Conservation (phyloP, 2,113 vertebrate species). For the Noctilio leporinus region DNA sequence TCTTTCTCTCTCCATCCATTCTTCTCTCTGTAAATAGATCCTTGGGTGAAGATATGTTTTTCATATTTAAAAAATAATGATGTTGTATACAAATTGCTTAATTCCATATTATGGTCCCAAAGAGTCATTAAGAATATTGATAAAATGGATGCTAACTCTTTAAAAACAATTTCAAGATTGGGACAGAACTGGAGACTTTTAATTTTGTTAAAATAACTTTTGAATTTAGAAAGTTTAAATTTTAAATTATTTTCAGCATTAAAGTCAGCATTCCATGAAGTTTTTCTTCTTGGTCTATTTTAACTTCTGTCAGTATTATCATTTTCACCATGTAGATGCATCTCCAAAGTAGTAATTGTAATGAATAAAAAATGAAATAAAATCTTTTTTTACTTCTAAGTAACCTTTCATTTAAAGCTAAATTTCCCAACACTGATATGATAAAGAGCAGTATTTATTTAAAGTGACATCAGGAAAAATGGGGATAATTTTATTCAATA, state of each 20-base stretch:
- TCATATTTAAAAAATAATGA: background rate
- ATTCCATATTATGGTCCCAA: background rate
- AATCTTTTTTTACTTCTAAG: background rate
- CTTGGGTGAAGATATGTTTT: too few species aligned
- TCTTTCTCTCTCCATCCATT: too few species aligned
- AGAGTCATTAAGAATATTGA: background rate
- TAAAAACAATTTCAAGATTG: background rate
- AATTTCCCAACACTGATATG: background rate
- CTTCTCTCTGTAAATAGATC: too few species aligned
- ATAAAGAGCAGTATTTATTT: background rate
- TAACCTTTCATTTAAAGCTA: background rate
- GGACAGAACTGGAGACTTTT: background rate
- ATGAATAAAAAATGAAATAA: background rate
- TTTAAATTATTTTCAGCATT: background rate
- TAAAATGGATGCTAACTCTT: background rate
- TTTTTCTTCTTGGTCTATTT: background rate
- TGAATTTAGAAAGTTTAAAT: background rate
- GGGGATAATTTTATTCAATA: background rate
- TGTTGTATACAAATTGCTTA: background rate
- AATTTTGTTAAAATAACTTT: background rate
- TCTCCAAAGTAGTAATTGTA: background rate
- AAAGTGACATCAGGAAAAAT: background rate
- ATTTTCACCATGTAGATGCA: background rate
- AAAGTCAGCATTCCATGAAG: background rate
- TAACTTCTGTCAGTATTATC: background rate